These are phyloP conservation scores for Lacanobia oleracea DNA, from an alignment of 2,888 invertebrate species.

Conservation along the genomic window DNA sequence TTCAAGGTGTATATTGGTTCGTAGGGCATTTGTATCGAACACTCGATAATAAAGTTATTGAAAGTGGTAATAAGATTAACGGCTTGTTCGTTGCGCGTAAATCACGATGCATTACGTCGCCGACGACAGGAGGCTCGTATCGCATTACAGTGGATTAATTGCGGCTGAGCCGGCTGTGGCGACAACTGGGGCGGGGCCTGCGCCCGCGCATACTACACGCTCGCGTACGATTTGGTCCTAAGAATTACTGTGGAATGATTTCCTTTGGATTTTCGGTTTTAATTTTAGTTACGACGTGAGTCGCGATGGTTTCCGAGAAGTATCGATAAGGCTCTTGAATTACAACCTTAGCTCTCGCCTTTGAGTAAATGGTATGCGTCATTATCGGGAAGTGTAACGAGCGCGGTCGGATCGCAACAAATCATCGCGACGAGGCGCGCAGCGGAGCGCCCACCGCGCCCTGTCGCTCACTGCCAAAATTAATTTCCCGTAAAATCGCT, in stretches of 20 bases:
- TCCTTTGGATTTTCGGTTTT: slow-evolving; percentile 61
- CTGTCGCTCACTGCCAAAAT: slow-evolving; percentile 88
- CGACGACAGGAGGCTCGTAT: slow-evolving; percentile 87
- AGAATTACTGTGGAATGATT: slow-evolving; percentile 40
- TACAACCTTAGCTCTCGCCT: slow-evolving; percentile 77
- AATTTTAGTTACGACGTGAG: slow-evolving; percentile 69
- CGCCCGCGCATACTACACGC: slow-evolving; percentile 71
- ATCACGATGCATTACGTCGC: slow-evolving; percentile 89
- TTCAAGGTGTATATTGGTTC: slow-evolving; percentile 82
- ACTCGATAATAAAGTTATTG: slow-evolving; percentile 89
- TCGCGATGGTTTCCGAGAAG: slow-evolving; percentile 75
- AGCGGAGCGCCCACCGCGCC: slow-evolving; percentile 72
- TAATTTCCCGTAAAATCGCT: slow-evolving; percentile 89
- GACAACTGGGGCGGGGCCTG: slow-evolving; percentile 79
- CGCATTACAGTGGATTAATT: slow-evolving; percentile 89
- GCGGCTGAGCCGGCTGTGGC: slow-evolving; percentile 80
- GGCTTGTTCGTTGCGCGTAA: slow-evolving; percentile 86
- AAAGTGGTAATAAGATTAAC: slow-evolving; percentile 91
- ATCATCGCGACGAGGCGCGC: slow-evolving; percentile 78
- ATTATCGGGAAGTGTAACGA: slow-evolving; percentile 85
- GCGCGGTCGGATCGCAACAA: slow-evolving; percentile 82
- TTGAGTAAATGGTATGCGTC: slow-evolving; percentile 85
- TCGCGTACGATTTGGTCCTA: slow-evolving; percentile 54
- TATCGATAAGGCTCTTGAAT: slow-evolving; percentile 80
- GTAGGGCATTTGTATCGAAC: slow-evolving; percentile 74